Base-by-base conservation (phyloP, 2,797 vertebrate species). In the Oreochromis mossambicus region DNA sequence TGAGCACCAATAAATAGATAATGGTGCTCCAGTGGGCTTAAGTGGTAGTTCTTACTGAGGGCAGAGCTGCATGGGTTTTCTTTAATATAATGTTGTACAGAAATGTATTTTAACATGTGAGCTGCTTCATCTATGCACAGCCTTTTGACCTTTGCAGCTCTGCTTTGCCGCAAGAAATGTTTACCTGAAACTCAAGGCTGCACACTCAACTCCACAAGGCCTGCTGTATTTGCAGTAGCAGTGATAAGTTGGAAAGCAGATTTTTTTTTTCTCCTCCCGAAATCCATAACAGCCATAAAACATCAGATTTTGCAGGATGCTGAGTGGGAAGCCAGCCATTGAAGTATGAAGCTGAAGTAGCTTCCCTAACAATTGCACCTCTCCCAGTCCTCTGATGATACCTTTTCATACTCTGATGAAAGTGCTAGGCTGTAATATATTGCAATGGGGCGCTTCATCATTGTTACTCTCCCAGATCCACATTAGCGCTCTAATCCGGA, bases 401-500 rank as follows among this genome's bases (percentile, higher is more conserved):
- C 78, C 80, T 85, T 80, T 86, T 90, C 77, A 85, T 63, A 19
- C 73, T 77, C 38, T 54, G 83, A 82, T 80, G 77, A 82, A 12
- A 76, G 80, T 26, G 73, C 38, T n/a, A 7, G 24, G 46, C 75
- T 79, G 66, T 66, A 54, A 73, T 79, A 26, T 52, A 55, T 34
- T n/a, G 5, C 76, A 29, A 48, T 38, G 75, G 4, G 38, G 80
- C 15, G 3, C 52, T 46, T 61, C 82, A 21, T 84, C 86, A 80
- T 73, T 86, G 82, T 79, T 77, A 55, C 77, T 61, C 76, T 78
- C 50, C 41, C 50, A 51, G 68, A 87, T 78, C 50, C 70, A 66
- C 79, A 76, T 43, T 75, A 61, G 73, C 32, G 61, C 83, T 86
- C 55, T 82, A 83, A 91, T 84, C 90, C 80, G 8, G 58, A 73